A percentile compares a stretch with the other conserved stretches of the same genome.
Conservation (phyloP, 2,113 vertebrate genomes). For the Fregetta grallaria region DNA sequence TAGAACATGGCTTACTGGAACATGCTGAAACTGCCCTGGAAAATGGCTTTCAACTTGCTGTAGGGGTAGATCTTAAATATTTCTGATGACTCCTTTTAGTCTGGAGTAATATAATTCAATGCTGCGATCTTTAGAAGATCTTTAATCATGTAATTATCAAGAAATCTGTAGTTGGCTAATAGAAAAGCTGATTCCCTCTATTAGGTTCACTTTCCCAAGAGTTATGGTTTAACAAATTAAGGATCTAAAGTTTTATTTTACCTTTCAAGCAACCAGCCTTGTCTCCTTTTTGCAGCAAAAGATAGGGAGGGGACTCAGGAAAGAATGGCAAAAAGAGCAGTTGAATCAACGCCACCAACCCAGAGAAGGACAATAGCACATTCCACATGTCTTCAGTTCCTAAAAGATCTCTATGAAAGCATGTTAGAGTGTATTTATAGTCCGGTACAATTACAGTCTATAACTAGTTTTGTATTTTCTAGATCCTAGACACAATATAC, state of each 20-base stretch:
- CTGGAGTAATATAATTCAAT: background rate
- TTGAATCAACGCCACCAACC: slow-evolving; percentile 76
- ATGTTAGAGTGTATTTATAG: background rate
- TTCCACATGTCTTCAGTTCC: slow-evolving; percentile 84
- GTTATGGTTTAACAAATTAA: background rate
- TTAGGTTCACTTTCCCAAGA: background rate
- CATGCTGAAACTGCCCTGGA: background rate
- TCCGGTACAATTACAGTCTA: background rate
- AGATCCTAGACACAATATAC: background rate
- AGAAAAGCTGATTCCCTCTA: background rate
- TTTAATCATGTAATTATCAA: background rate
- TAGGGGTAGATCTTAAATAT: background rate
- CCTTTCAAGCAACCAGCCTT: slow-evolving; percentile 72
- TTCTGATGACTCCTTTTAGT: background rate
- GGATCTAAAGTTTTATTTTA: slow-evolving; percentile 28
- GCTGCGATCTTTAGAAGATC: background rate
- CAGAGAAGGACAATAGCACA: slow-evolving; percentile 73
- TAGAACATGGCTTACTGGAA: background rate
- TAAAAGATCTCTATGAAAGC: slow-evolving; percentile 76
- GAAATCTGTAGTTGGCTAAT: background rate
- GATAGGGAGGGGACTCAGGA: slow-evolving; percentile 74
- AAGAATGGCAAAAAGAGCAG: slow-evolving; percentile 70
- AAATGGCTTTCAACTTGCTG: background rate
- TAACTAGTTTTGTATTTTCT: background rate
- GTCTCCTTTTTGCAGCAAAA: slow-evolving; percentile 79